Percentiles rank a stretch among this genome's conserved stretches.
Evolutionary conservation across 1,140 invertebrate genomes (phyloP).

Genomic region (Cydia splendana): DNA sequence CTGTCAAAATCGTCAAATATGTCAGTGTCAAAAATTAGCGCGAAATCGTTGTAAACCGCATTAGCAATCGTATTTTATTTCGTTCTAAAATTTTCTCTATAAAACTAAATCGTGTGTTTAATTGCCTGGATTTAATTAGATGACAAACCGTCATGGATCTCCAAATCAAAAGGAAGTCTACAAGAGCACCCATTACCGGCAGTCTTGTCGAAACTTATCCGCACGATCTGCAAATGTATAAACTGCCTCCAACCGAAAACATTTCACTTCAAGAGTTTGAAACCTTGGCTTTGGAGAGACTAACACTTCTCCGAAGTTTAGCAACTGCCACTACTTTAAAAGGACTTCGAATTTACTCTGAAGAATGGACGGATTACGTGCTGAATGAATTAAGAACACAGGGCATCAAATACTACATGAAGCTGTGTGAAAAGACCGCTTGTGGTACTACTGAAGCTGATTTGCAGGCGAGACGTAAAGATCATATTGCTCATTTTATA

Average conservation of each 20-base stretch:
- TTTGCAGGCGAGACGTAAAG: slow-evolving; percentile 84
- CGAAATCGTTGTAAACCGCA: slow-evolving; percentile 13
- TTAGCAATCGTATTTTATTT: not conserved
- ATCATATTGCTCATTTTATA: slow-evolving; percentile 97
- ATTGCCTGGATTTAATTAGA: not conserved
- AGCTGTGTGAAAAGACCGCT: slow-evolving; percentile 77
- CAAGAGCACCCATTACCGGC: slow-evolving; percentile 51
- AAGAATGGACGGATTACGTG: slow-evolving; percentile 88
- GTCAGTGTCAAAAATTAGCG: slow-evolving; percentile 28
- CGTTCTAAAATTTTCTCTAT: not conserved
- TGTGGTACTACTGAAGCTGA: slow-evolving; percentile 81
- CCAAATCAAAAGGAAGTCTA: slow-evolving; percentile 72
- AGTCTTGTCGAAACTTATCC: slow-evolving; percentile 81
- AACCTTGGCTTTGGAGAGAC: slow-evolving; percentile 90
- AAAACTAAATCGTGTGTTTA: not conserved
- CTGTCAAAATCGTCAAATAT: not conserved
- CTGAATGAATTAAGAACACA: slow-evolving; percentile 85
- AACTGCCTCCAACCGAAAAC: slow-evolving; percentile 86
- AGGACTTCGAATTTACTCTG: slow-evolving; percentile 81
- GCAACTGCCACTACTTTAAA: slow-evolving; percentile 85
- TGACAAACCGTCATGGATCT: slow-evolving; percentile 65
- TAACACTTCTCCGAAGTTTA: slow-evolving; percentile 89
- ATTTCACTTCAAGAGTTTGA: slow-evolving; percentile 93
- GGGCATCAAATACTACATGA: slow-evolving; percentile 83
- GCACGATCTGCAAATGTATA: slow-evolving; percentile 90